Evolutionary conservation across 2,113 vertebrate species (phyloP), one percentile per base, ranked within the genome.

Genomic region (Emydura subglobosa): DNA sequence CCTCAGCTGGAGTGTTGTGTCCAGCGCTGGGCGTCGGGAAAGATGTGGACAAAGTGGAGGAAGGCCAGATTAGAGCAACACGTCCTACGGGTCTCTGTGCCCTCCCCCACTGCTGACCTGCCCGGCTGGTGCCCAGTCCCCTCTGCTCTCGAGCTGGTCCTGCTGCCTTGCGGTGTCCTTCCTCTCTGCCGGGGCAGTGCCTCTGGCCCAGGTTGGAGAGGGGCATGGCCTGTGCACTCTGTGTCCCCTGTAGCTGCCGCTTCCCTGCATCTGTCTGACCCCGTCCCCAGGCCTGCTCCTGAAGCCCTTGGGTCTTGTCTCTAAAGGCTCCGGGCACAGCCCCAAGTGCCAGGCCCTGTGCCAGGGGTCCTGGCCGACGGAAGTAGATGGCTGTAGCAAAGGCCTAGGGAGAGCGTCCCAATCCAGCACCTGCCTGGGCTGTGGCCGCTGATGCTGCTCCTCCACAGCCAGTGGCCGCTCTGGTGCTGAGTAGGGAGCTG

Each of bases 381-480:
- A 14, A 17, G 14, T 53, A 17, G 1, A 5, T 61, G 5, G 2
- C 57, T 53, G 13, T 53, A 53, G 51, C 51, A 16, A 53, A 53
- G 16, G 13, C 14, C 16, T 53, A 53, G 4, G 57, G 31, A 13
- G 61, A 34, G 29, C 13, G 3, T 47, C 76, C 27, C 10, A 3
- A 24, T 21, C 76, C 47, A 79, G 39, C 10, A 47, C 24, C 42
- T 9, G 7, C 11, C 27, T 31, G 24, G 49, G 54, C 80, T 57
- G 24, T 91, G 57, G 53, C 3, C 2, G 50, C 50, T 79, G 61
- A 17, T 9, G 53, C 49, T 47, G 29, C 25, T n/a, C 51, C 82
- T 91, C 83, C 4, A 0, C 0, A 1, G 1, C 17, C 42, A 53
- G 42, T 88, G 25, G 13, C 42, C 14, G 78, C 3, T 9, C 55